Evolutionary conservation across 2,888 invertebrate species (phyloP).

Genomic region (Drosophila gaucha): DNA sequence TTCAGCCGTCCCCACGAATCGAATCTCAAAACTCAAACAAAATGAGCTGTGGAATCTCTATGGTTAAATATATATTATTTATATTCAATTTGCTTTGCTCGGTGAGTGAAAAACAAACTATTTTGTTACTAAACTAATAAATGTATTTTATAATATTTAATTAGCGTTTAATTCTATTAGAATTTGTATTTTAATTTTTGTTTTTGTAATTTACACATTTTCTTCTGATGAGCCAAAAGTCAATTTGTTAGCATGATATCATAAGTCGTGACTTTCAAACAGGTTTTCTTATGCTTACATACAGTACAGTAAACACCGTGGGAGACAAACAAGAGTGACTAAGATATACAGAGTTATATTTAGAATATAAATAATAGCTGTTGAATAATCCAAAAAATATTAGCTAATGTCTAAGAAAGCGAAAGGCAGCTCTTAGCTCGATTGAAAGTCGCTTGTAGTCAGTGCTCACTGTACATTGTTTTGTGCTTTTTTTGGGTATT

Average conservation of each 20-base stretch:
- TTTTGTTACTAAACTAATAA: not conserved
- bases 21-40: slow-evolving; percentile 78
- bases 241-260: slow-evolving; percentile 51
- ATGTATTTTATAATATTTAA: too few species aligned
- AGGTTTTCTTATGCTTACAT: slow-evolving; percentile 46
- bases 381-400: not conserved
- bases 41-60: slow-evolving; percentile 91
- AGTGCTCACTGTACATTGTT: slow-evolving; percentile 32
- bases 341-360: not conserved
- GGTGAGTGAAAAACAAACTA: slow-evolving; percentile 87
- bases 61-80: slow-evolving; percentile 93
- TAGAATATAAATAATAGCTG: not conserved
- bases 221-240: slow-evolving; percentile 18
- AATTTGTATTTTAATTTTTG: slow-evolving; percentile 16
- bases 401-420: not conserved
- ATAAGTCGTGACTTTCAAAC: slow-evolving; percentile 46
- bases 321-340: not conserved
- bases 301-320: slow-evolving; percentile 14
- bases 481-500: slow-evolving; percentile 1
- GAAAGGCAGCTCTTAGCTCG: not conserved
- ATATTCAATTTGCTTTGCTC: slow-evolving; percentile 92
- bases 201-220: slow-evolving; percentile 6
- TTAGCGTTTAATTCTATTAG: not conserved
- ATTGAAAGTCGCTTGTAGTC: not conserved
- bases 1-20: slow-evolving; percentile 17